Base-by-base conservation (phyloP, 2,113 vertebrate genomes). In the Ictidomys tridecemlineatus region DNA sequence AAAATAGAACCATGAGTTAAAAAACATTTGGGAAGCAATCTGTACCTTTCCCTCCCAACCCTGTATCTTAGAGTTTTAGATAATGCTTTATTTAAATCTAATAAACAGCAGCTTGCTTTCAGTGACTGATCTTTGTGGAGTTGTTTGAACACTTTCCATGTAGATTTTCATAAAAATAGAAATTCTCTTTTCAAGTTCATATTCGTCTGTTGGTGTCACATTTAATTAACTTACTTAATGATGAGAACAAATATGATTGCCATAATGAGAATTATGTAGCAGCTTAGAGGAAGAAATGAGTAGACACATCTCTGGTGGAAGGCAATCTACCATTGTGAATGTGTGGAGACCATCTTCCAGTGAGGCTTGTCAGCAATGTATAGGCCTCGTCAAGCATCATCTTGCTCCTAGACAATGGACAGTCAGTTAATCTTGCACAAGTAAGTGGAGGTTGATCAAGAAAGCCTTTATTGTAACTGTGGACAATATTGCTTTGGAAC, bases 91-190 rank as follows among this genome's bases (percentile, higher is more conserved):
- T 32, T 53, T 77, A 89, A 88, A 30, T 69, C 61, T 37, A 79
- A 85, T 61, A 26, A 65, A 56, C 17, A 80, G 83, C 45, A 90
- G 37, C 79, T 93, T 73, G 45, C 88, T 84, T 88, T 91, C 28
- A 65, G 34, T 84, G 70, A 70, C 56, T 89, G 28, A 30, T 42
- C 39, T 95, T 86, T n/a, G 26, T 85, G 78, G 34, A 89, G 37
- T 30, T 86, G 34, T 96, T 86, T 85, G 70, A 93, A 87, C 45
- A 34, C 17, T 26, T 85, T 91, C 56, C 70, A 69, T 51, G 76
- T 84, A 42, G n/a, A 84, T 94, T 87, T 94, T 83, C 72, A 58
- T n/a, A 92, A 63, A 87, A 93, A 83, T 37, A 93, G 58, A 82
- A 77, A n/a, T 86, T n/a, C 26, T 77, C 45, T 70, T 80, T 80